phyloP scores from a whole-genome alignment of 2,113 vertebrate genomes.

The Mormoops blainvillei region DNA sequence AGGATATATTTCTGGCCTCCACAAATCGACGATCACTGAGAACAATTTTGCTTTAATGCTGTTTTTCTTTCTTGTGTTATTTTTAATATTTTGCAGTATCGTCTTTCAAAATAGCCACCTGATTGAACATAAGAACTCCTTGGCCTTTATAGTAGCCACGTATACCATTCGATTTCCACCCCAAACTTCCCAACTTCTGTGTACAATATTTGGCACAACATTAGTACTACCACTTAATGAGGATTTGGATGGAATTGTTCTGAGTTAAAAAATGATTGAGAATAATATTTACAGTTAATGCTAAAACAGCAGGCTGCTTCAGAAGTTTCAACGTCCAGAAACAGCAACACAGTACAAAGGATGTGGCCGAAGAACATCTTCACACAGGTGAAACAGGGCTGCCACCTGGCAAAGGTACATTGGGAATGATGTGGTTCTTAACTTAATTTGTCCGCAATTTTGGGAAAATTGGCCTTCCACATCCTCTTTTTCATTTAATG shows the following conservation, averaged over 20 bases:
- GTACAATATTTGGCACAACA: background rate
- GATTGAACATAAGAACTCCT: background rate
- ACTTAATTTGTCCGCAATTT: background rate
- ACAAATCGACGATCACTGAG: background rate
- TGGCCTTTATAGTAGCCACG: background rate
- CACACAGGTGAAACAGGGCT: background rate
- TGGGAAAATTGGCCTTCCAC: background rate
- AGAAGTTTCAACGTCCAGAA: background rate
- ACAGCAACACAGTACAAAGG: background rate
- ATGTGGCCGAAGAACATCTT: background rate
- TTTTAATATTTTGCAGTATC: background rate
- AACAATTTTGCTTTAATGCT: background rate
- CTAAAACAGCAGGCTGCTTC: background rate
- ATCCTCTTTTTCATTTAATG: background rate
- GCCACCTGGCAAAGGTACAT: too few species aligned
- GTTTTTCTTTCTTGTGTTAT: background rate
- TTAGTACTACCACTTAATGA: background rate
- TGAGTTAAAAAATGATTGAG: background rate
- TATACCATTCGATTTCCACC: background rate
- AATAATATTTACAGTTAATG: background rate
- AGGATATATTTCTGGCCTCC: too few species aligned
- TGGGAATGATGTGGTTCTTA: background rate
- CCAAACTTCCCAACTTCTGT: background rate
- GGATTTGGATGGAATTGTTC: background rate
- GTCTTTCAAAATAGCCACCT: background rate